Percentiles rank a stretch among this genome's conserved stretches.
These are phyloP conservation scores for Erannis defoliaria DNA, from an alignment of 2,888 invertebrate genomes.

Conservation along the genomic window DNA sequence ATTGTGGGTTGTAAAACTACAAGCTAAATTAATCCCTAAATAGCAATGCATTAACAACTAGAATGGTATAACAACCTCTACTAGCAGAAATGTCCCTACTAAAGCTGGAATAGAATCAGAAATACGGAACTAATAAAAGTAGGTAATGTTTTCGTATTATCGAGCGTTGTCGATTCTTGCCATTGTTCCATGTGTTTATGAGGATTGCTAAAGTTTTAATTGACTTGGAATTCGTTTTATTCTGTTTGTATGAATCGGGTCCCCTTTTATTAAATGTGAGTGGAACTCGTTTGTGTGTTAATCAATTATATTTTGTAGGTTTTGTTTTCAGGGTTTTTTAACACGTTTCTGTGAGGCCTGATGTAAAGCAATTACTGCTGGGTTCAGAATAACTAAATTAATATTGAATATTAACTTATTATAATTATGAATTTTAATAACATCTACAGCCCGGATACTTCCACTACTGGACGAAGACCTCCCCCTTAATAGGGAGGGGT, in stretches of 20 bases:
- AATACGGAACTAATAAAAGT: slow-evolving; percentile 43
- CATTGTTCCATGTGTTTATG: slow-evolving; percentile 43
- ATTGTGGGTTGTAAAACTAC: too few relatives aligned
- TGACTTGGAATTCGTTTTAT: slow-evolving; percentile 48
- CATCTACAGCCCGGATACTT: too few relatives aligned
- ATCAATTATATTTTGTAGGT: slow-evolving; percentile 19
- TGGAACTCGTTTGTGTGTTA: slow-evolving; percentile 12
- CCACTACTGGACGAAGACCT: too few relatives aligned
- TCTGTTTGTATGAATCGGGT: slow-evolving; percentile 32
- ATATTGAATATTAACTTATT: too few relatives aligned
- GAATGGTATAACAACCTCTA: background rate
- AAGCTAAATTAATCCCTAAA: background rate
- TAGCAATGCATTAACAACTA: background rate
- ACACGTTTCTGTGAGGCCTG: too few relatives aligned
- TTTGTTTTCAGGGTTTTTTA: slow-evolving; percentile 1
- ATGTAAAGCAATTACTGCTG: too few relatives aligned
- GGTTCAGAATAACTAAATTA: too few relatives aligned
- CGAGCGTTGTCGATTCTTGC: slow-evolving; percentile 42
- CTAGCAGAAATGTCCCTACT: background rate
- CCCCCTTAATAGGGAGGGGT: too few relatives aligned
- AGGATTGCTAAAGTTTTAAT: slow-evolving; percentile 46
- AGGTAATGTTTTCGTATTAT: slow-evolving; percentile 42
- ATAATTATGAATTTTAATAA: too few relatives aligned
- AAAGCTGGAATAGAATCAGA: slow-evolving; percentile 14
- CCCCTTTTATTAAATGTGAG: slow-evolving; percentile 36